These are phyloP conservation scores for Diarsia mendica DNA, from an alignment of 2,888 invertebrate genomes.

Conservation along the genomic window DNA sequence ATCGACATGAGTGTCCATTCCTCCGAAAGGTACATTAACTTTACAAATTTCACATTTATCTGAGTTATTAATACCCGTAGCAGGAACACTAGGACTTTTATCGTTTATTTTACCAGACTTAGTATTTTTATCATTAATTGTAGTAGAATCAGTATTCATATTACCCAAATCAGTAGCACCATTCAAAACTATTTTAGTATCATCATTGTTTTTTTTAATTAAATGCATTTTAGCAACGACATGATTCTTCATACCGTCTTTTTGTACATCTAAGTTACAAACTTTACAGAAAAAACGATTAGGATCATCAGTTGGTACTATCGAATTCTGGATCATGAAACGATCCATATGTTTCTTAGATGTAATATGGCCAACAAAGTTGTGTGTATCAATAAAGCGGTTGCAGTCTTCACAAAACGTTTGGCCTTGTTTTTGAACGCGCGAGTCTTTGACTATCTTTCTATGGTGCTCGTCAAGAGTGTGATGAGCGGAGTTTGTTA, in stretches of 20 bases:
- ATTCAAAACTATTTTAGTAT: not conserved
- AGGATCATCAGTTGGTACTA: rapidly evolving
- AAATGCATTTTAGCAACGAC: conserved; percentile 10
- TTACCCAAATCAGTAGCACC: not conserved
- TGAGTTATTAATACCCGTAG: not conserved
- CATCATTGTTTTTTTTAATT: not conserved
- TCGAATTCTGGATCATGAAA: not conserved
- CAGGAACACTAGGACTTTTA: not conserved
- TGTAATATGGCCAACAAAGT: not conserved
- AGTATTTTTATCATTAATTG: not conserved
- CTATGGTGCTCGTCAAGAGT: not conserved
- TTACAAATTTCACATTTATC: conserved; percentile 34
- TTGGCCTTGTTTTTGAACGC: not conserved
- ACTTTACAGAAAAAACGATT: not conserved
- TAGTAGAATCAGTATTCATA: not conserved
- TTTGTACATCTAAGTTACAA: not conserved
- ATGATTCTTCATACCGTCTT: conserved; percentile 2
- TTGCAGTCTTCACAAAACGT: conserved; percentile 32
- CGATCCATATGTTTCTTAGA: conserved; percentile 12
- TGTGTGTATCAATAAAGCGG: conserved; percentile 8
- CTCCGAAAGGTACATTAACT: conserved; percentile 20
- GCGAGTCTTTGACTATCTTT: not conserved
- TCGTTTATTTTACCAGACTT: not conserved
- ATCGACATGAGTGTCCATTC: conserved; percentile 14
- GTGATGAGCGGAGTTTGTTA: not conserved